Conservation (phyloP, 2,113 vertebrate species). For the Pholis gunnellus region DNA sequence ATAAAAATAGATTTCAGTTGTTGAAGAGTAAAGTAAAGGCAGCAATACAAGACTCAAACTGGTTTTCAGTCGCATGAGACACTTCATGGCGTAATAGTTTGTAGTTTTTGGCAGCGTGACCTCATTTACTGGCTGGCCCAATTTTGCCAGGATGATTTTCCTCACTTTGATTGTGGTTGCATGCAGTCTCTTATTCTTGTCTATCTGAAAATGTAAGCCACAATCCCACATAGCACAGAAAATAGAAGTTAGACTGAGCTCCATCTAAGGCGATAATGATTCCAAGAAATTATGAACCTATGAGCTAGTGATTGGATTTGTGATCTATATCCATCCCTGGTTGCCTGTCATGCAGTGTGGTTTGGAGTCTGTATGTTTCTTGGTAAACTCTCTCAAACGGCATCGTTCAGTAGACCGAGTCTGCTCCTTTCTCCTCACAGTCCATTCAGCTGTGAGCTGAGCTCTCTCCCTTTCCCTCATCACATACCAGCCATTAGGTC, state of each 20-base stretch:
- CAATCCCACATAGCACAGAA: neutral
- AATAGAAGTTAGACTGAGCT: constrained; percentile 23
- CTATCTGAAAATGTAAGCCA: neutral
- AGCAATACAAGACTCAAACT: constrained; percentile 11
- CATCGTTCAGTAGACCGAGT: constrained; percentile 38
- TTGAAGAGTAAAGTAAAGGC: constrained; percentile 10
- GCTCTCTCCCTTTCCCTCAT: constrained; percentile 44
- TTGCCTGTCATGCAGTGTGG: constrained; percentile 7
- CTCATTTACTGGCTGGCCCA: constrained; percentile 63
- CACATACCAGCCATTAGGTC: constrained; percentile 67
- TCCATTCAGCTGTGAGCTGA: constrained; percentile 51
- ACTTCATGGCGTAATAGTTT: constrained; percentile 41
- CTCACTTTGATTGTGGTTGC: constrained; percentile 47
- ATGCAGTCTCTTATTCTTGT: constrained; percentile 11
- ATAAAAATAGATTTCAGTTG: neutral
- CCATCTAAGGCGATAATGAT: constrained; percentile 8
- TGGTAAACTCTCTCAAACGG: constrained; percentile 33
- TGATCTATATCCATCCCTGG: constrained; percentile 5
- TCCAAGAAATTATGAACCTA: constrained; percentile 14
- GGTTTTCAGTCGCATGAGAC: constrained; percentile 36
- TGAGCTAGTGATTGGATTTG: constrained; percentile 10
- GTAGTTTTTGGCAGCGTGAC: constrained; percentile 60
- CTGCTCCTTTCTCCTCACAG: constrained; percentile 22
- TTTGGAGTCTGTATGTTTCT: constrained; percentile 29
- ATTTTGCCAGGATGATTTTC: constrained; percentile 67